A percentile compares a stretch with the other conserved stretches of the same genome.
Evolutionary conservation across 2,113 vertebrate species (phyloP).

Genomic region (Ondatra zibethicus): DNA sequence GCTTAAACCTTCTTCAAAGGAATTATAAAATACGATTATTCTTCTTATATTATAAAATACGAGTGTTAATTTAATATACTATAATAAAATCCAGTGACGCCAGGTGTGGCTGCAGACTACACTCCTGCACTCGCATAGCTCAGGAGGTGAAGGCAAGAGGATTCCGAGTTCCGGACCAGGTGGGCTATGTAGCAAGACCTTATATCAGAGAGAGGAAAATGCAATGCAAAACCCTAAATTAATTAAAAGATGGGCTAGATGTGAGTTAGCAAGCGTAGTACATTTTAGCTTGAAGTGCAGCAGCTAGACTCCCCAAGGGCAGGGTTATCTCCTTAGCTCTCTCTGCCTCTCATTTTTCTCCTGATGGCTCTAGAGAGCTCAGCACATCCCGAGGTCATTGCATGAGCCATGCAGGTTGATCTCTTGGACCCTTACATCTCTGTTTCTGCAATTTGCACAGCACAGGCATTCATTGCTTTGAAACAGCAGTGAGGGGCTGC

Average conservation of each 20-base stretch:
- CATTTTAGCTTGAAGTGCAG: background rate
- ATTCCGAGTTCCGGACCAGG: background rate
- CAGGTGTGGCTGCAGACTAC: background rate
- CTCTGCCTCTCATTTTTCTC: background rate
- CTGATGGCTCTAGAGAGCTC: background rate
- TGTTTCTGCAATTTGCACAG: background rate
- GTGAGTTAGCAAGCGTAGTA: background rate
- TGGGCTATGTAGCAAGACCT: background rate
- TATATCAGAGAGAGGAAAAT: background rate
- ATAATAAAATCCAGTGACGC: background rate
- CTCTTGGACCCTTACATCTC: background rate
- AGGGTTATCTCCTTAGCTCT: no score
- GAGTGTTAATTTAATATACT: background rate
- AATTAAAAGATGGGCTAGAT: background rate
- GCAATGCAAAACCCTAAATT: background rate
- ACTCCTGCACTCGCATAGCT: background rate
- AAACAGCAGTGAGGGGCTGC: background rate
- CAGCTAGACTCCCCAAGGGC: background rate
- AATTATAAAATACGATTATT: background rate
- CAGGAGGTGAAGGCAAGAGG: background rate
- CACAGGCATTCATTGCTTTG: conserved; percentile 7
- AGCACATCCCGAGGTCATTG: background rate
- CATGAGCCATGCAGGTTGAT: background rate
- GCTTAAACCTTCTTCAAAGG: background rate
- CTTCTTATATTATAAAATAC: background rate